phyloP scores from a whole-genome alignment of 2,888 invertebrate genomes.

The Sphaeridia pumilis region DNA sequence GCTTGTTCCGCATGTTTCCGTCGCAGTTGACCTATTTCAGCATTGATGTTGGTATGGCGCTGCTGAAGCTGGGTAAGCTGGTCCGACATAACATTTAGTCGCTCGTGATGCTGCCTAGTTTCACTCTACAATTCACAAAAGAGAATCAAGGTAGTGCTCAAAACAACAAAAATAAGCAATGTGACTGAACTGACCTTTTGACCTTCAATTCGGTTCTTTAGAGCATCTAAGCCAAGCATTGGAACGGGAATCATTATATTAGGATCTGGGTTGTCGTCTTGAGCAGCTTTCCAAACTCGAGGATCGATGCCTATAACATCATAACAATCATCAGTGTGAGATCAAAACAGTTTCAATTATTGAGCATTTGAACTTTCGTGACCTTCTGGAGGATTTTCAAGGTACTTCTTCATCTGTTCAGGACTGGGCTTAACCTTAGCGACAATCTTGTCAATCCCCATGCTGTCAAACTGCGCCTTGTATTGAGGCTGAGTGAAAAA shows the following conservation, averaged over 20 bases:
- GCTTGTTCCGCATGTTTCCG: slow-evolving; percentile 67
- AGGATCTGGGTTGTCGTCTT: slow-evolving; percentile 87
- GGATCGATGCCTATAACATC: slow-evolving; percentile 65
- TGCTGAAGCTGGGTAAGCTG: slow-evolving; percentile 67
- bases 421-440: slow-evolving; percentile 65
- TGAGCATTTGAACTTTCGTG: slow-evolving; percentile 15
- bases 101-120: slow-evolving; percentile 67
- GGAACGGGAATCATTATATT: slow-evolving; percentile 83
- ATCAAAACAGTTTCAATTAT: background rate
- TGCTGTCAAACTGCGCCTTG: slow-evolving; percentile 57
- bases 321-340: slow-evolving; percentile 10
- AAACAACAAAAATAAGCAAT: slow-evolving; percentile 16
- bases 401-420: slow-evolving; percentile 70
- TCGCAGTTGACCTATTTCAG: slow-evolving; percentile 69
- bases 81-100: slow-evolving; percentile 63
- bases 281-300: slow-evolving; percentile 90
- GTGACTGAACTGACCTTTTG: slow-evolving; percentile 42
- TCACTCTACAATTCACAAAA: slow-evolving; percentile 50
- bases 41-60: slow-evolving; percentile 65
- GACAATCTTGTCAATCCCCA: slow-evolving; percentile 59
- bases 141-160: background rate
- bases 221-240: slow-evolving; percentile 69
- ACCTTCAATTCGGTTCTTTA: slow-evolving; percentile 62
- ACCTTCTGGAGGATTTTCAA: slow-evolving; percentile 77
- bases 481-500: slow-evolving; percentile 56